Base-by-base conservation (phyloP, 1,140 invertebrate species). In the Drosophila pectinifera region DNA sequence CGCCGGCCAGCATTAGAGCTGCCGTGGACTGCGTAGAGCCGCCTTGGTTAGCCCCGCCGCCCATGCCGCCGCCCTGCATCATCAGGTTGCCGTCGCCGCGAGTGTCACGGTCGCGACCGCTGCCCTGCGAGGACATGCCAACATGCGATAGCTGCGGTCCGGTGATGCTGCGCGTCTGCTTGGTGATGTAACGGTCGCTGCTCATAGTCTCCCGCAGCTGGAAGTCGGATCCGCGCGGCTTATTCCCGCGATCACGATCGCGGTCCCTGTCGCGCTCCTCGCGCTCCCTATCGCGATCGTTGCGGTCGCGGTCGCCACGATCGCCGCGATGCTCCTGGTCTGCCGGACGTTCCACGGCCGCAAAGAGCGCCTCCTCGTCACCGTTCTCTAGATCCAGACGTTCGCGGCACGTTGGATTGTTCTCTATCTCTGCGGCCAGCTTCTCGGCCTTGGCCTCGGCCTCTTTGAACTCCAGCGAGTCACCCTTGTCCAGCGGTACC, bases 371-470 rank as follows among this genome's bases (percentile, higher is more conserved):
- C 79, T 97, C 97, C 84, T 98, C 97, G 80, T 98, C 97, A 0
- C 96, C 97, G 93, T 98, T 98, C 93, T 98, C 98, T 53, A 98
- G 85, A 55, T 97, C 96, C 55, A 96, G 93, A 67, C 96, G 94
- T n/a, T 95, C 94, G 89, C 96, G 96, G 80, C 97, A 96, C 65
- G 94, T 93, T 1, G 96, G 95, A 91, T 96, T 96, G 83, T 94
- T 96, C 92, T 98, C 97, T 57, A 99, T 98, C 93, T 98, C 97
- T 39, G 94, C 95, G 0, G 98, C 98, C 80, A 98, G 96, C 92
- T 96, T 95, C 48, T 95, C 94, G 34, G 98, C 98, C 92, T 96
- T 96, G 28, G 95, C 95, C 93, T 97, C 96, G 63, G 95, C 94
- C 84, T 96, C 95, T 90, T 96, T 96, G 85, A 96, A 98, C 92